Base-by-base conservation (phyloP, 92 coral and sea anemone genomes). In the Siderastrea siderea region DNA sequence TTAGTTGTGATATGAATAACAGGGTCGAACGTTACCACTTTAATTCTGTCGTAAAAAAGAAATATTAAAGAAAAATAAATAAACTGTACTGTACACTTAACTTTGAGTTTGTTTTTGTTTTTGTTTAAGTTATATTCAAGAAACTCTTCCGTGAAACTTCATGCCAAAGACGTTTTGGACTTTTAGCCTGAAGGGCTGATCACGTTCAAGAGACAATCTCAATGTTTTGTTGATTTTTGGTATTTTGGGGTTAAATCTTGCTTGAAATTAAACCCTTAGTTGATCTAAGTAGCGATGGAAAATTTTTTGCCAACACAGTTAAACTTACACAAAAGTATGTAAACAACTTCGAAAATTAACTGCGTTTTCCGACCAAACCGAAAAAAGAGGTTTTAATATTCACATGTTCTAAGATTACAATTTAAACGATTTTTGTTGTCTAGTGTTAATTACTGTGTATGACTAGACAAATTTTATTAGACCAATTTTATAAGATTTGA, bases 221-320 rank as follows among this genome's bases (percentile, higher is more conserved):
- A 26, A 26, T 26, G 38, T 47, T 63, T 79, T 14, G 61, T 19
- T 64, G 73, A 45, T 57, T 4, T 43, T 5, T 58, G 65, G 66
- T 38, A 26, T 52, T 74, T 57, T 26, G 12, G 17, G 12, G 47
- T 74, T 74, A 50, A 74, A 77, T 77, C 82, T 61, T 16, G 82
- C 61, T 78, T 78, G 82, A 63, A 78, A 47, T 75, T 54, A 55
- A 54, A 53, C 3, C 59, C 19, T 74, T 6, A 74, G 61, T 50
- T 74, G 6, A 61, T 61, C 16, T 61, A 61, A 61, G 5, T 61
- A 13, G 26, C 17, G 2, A n/a, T n/a, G 16, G 66, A 6, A 6
- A 14, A 61, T 26, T 70, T 70, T 70, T 8, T 47, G 6, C 12
- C 14, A 14, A 70, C 6, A 13, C 74, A 46, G 19, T 53, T 26